Base-by-base conservation (phyloP, 2,888 invertebrate species). In the Eilema depressum region DNA sequence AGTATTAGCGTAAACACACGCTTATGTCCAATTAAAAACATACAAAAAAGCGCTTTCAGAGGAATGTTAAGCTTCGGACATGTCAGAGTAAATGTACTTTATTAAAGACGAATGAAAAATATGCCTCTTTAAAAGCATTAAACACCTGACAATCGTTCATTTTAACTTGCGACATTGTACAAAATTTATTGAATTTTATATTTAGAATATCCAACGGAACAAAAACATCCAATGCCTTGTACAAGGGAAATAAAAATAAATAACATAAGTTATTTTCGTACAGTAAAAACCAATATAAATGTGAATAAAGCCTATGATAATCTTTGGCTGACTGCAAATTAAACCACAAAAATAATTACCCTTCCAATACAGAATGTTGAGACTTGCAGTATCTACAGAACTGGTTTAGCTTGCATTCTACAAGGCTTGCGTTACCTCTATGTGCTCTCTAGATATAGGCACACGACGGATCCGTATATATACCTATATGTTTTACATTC, bases 271-370 rank as follows among this genome's bases (percentile, higher is more conserved):
- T 47, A 47, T 47, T 47, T 47, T 47, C 73, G 76, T 84, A 83
- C 83, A 83, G 71, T 79, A 77, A 77, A 67, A 81, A 83, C n/a
- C n/a, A n/a, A 82, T 82, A 78, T 63, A 78, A 75, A 79, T 79
- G 75, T 70, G 83, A 83, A 88, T 88, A 90, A 88, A 85, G 84
- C 85, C 86, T 84, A 86, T 86, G 87, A 86, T 91, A 89, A 91
- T 90, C 83, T 83, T 76, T 78, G 71, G 78, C 73, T 81, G 86
- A 85, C 86, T 85, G 92, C 89, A 88, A 53, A 92, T 92, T 90
- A 93, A 93, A 93, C 87, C 88, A 92, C 92, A 84, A 90, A 93
- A 90, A 87, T 93, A 91, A 93, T 92, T 90, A 89, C 90, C 89
- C 77, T 86, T 91, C 87, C 85, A 84, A 85, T 89, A 85, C 86